Base-by-base conservation (phyloP, 2,888 invertebrate genomes). In the Macrophya annulata region DNA sequence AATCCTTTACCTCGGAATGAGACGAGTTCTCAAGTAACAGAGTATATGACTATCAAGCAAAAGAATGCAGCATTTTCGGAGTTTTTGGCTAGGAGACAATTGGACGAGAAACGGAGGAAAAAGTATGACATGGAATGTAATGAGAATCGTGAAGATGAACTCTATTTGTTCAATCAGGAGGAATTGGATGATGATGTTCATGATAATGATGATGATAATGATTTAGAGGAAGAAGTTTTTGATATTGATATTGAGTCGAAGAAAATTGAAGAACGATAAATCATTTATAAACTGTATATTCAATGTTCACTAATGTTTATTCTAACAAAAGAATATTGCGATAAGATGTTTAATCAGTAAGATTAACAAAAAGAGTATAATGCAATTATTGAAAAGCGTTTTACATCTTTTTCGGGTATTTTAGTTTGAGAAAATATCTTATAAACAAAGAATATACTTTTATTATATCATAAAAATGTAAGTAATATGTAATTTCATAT, bases 61-160 rank as follows among this genome's bases (percentile, higher is more conserved):
- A 95, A 95, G 89, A 93, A 93, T 85, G 92, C 94, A 85, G 94
- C 95, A 17, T 94, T 96, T 86, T 93, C 94, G 0, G 94, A 95
- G 37, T 96, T 96, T 90, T 91, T 96, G 86, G 88, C 92, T 65
- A 94, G 95, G 87, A 93, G 95, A 93, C 94, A 94, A 93, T 94
- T 94, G 88, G 88, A 90, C 9, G 86, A 88, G 45, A 90, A 84
- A 85, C 89, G 43, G 89, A 91, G 85, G 84, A 85, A 65, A n/a
- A 71, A 83, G 17, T 8, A 12, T 45, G 85, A 87, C 74, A 85
- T 90, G 89, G 93, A 93, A 37, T 91, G 88, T 68, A 89, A 90
- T 85, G 89, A 91, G 37, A 87, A 89, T 4, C 55, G 89, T 31
- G 88, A 90, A 17, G 84, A 88, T 55, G 87, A 90, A 37, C 62